phyloP scores from a whole-genome alignment of 2,113 vertebrate genomes.

The Prinia subflava region DNA sequence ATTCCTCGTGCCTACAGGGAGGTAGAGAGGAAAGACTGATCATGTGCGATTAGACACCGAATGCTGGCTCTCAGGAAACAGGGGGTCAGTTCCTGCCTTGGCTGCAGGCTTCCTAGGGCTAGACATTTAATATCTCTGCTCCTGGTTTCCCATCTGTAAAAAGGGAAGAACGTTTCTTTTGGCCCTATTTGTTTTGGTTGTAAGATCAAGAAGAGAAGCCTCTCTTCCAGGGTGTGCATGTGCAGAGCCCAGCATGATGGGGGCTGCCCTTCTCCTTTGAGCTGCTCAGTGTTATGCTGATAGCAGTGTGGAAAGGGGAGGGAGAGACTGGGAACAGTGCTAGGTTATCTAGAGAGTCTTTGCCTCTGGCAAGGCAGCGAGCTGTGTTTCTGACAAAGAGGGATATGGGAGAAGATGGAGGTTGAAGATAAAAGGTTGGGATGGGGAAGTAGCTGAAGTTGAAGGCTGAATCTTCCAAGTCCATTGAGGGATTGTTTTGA shows the following conservation, averaged over 20 bases:
- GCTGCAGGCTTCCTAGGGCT: conserved; percentile 19
- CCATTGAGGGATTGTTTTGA: not conserved
- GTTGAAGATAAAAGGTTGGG: not conserved
- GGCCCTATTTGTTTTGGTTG: conserved; percentile 8
- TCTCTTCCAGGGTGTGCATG: not conserved
- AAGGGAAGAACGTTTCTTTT: conserved; percentile 29
- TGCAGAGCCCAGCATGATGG: not conserved
- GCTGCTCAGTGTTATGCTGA: not conserved
- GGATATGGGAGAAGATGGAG: not conserved
- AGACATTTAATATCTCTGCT: conserved; percentile 40
- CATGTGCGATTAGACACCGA: conserved; percentile 15
- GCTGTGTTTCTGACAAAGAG: not conserved
- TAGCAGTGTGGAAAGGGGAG: not conserved
- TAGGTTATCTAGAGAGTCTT: not conserved
- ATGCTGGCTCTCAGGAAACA: conserved; percentile 14
- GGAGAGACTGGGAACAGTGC: not conserved
- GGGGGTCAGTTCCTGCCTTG: conserved; percentile 41
- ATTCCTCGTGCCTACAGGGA: conserved; percentile 50
- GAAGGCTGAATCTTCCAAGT: not conserved
- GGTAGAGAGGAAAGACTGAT: conserved; percentile 57
- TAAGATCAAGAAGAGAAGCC: not conserved
- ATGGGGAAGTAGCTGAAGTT: not conserved
- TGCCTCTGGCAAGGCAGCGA: not conserved
- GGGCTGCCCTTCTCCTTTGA: not conserved
- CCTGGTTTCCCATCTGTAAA: conserved; percentile 9